Conservation (phyloP, 1,140 invertebrate genomes). For the Aradophagus sp. region DNA sequence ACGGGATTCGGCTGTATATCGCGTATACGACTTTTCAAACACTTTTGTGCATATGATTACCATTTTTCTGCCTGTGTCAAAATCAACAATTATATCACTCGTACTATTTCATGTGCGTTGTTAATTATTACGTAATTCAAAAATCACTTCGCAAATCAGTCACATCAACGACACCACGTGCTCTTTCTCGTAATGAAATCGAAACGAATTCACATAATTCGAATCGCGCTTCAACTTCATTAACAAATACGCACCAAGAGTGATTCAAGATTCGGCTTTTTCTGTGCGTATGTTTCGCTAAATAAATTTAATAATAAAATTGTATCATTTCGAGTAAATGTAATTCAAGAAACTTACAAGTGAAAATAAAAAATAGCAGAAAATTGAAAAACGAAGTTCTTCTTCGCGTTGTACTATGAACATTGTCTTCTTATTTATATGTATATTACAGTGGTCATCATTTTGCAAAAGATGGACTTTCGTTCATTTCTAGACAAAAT, state of each 20-base stretch:
- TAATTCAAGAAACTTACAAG: constrained; percentile 10
- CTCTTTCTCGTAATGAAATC: constrained; percentile 3
- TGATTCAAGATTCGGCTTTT: constrained; percentile 18
- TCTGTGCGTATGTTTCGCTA: constrained; percentile 24
- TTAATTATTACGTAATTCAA: constrained; percentile 38
- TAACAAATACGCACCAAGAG: constrained; percentile 3
- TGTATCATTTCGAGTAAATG: too few species aligned
- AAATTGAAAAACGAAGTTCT: too few species aligned
- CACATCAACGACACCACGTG: constrained; percentile 6
- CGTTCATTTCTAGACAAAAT: too few species aligned
- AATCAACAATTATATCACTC: constrained; percentile 67
- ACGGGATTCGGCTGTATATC: constrained; percentile 69
- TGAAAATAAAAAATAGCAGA: too few species aligned
- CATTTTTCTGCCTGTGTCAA: constrained; percentile 54
- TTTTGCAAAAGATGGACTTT: too few species aligned
- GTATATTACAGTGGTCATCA: too few species aligned
- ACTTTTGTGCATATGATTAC: constrained; percentile 37
- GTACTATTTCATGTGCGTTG: constrained; percentile 68
- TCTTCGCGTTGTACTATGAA: too few species aligned
- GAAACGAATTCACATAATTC: constrained; percentile 10
- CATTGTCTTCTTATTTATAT: too few species aligned
- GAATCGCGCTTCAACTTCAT: constrained; percentile 8
- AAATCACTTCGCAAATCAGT: constrained; percentile 48
- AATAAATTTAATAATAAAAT: constrained; percentile 24
- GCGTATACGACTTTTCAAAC: constrained; percentile 35